These are phyloP conservation scores for Ammodramus savannarum DNA, from an alignment of 2,113 vertebrate genomes.

Conservation along the genomic window DNA sequence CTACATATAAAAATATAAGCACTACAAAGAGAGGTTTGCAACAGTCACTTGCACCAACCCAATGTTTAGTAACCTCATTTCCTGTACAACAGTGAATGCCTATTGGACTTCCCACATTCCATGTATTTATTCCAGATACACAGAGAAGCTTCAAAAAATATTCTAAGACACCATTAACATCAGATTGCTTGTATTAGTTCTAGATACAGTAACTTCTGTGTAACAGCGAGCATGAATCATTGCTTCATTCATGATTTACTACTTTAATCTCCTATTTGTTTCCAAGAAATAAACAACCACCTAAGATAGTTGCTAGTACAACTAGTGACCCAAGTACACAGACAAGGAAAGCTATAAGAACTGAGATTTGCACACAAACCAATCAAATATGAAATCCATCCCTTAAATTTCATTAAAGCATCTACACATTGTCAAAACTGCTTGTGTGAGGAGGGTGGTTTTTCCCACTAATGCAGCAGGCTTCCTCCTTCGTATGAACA, in stretches of 20 bases:
- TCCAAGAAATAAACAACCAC: neutral
- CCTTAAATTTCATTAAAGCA: neutral
- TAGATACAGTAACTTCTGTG: neutral
- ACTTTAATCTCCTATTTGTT: neutral
- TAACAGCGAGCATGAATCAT: neutral
- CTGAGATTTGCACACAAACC: neutral
- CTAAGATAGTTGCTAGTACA: neutral
- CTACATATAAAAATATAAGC: neutral
- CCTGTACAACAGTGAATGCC: neutral
- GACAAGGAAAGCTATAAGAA: neutral
- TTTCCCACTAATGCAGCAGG: neutral
- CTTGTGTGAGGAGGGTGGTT: neutral
- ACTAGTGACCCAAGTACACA: neutral
- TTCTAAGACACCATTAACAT: neutral
- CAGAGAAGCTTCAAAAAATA: neutral
- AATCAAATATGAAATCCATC: neutral
- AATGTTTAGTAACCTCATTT: slow-evolving; percentile 2
- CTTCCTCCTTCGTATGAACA: neutral
- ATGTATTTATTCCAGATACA: neutral
- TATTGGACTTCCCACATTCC: neutral
- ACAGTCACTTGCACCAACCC: neutral
- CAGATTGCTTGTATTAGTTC: neutral
- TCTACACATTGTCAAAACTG: neutral
- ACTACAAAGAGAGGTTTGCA: neutral
- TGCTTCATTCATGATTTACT: neutral